Evolutionary conservation across 2,113 vertebrate genomes (phyloP), one percentile per base, ranked within the genome.

Genomic region (Cairina moschata): DNA sequence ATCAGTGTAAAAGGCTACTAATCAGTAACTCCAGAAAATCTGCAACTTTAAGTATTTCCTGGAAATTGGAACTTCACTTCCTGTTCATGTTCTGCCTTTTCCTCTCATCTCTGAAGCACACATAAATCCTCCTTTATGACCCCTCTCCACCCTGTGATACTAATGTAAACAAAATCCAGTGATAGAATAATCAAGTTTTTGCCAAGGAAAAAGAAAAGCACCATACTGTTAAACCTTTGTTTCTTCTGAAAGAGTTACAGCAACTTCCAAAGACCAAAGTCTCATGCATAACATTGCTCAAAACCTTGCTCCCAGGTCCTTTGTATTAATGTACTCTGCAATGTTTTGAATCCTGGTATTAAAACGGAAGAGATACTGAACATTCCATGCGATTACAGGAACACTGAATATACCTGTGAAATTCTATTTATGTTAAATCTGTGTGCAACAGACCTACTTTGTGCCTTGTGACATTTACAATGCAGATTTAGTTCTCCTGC

Each of bases 141-240:
- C 4, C 0, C 55, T 79, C 66, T 65, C 26, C 21, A 89, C 72
- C 34, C 73, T 90, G 79, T 42, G 38, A 88, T 29, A 75, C 72
- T 67, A 86, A 38, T 60, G 88, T 94, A 96, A 96, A 97, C 83
- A 88, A 90, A 93, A 78, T 7, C 15, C 77, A 66, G 69, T 8
- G 20, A 81, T 0, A 63, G 5, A 63, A 80, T n/a, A 83, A 94
- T 94, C 91, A 97, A 94, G 90, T 94, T 95, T 79, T 93, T 74
- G 11, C 68, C 72, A 94, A 58, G 34, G 60, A 34, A 92, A 73
- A 58, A 82, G 65, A 58, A 86, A 89, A 96, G 83, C 92, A 97
- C 83, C 92, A 60, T 23, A 73, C 34, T 0, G 0, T 86, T 60
- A 44, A 75, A 72, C 8, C 14, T 81, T 78, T 59, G 32, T 6